Base-by-base conservation (phyloP, 2,888 invertebrate genomes). In the Lordiphosa fenestrarum region DNA sequence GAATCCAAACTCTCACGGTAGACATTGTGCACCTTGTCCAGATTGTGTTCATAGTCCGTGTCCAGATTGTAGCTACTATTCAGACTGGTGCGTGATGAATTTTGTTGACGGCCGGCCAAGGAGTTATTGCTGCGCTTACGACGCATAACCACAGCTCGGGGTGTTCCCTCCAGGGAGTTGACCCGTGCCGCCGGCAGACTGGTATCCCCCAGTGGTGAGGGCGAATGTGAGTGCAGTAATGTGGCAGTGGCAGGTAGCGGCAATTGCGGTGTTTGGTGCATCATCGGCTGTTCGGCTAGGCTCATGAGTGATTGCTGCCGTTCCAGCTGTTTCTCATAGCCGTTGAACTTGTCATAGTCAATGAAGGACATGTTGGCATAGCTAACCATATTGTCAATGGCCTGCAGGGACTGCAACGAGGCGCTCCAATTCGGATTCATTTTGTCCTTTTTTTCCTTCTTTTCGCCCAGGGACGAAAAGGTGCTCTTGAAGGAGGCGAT, bases 311-410 rank as follows among this genome's bases (percentile, higher is more conserved):
- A 89, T 10, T 89, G 66, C 54, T 85, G 86, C 3, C 85, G 85
- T 49, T 89, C 88, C 46, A 90, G 63, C 39, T 88, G 86, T 56
- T 88, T 87, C 67, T 90, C 90, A 51, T 91, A 91, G 54, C 89
- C 88, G 66, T 91, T 91, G 56, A 91, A 88, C 55, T 90, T 90
- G 70, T 92, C 92, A 66, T 92, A 92, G 77, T 92, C 90, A 41
- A 92, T 90, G 76, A 91, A 92, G 74, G 91, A 91, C 82, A 92
- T 89, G 70, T 92, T 91, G 61, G 91, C 90, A 78, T 91, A 92
- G 84, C 91, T 91, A 64, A 92, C 91, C 89, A 90, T 90, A 39
- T 90, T 89, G 72, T 92, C 92, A 55, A 90, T 91, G 67, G 92
- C 91, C 49, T 91, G 91, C 61, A 92, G 76, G 7, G 90, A 91